Percentiles rank a stretch among this genome's conserved stretches.
phyloP scores from a whole-genome alignment of 1,140 invertebrate species.

The Drosophila asahinai region DNA sequence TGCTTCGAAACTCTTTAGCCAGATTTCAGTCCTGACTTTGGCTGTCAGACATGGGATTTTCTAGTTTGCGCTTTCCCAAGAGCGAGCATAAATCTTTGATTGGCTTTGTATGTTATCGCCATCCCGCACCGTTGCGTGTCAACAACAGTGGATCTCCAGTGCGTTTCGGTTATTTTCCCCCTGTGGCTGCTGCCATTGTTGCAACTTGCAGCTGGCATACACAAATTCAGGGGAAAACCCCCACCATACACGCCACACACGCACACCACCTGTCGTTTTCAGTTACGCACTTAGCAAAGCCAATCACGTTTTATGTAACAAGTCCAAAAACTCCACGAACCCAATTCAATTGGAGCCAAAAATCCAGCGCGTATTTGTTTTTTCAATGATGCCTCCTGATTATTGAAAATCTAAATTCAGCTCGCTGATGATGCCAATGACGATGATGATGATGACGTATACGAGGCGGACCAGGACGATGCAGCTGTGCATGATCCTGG shows the following conservation, averaged over 20 bases:
- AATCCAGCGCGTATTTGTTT: slow-evolving; percentile 80
- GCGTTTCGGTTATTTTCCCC: neutral
- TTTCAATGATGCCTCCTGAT: slow-evolving; percentile 82
- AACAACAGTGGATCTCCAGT: neutral
- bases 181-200: slow-evolving; percentile 21
- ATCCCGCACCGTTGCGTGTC: neutral
- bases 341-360: slow-evolving; percentile 73
- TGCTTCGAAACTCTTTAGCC: slow-evolving; percentile 5
- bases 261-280: slow-evolving; percentile 35
- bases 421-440: slow-evolving; percentile 32
- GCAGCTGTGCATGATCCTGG: slow-evolving; percentile 37
- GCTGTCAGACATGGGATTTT: slow-evolving; percentile 47
- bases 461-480: slow-evolving; percentile 36
- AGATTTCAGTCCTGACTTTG: slow-evolving; percentile 18
- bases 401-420: slow-evolving; percentile 83
- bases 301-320: slow-evolving; percentile 71
- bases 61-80: neutral
- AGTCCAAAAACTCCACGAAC: slow-evolving; percentile 55
- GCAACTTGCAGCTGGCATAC: slow-evolving; percentile 32
- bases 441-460: slow-evolving; percentile 39
- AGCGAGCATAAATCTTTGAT: slow-evolving; percentile 47
- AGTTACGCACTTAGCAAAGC: slow-evolving; percentile 67
- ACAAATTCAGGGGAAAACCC: slow-evolving; percentile 19
- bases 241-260: neutral
- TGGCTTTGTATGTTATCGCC: slow-evolving; percentile 23